Percentiles rank a stretch among this genome's conserved stretches.
Conservation (phyloP, 1,140 invertebrate genomes). For the Formica exsecta region DNA sequence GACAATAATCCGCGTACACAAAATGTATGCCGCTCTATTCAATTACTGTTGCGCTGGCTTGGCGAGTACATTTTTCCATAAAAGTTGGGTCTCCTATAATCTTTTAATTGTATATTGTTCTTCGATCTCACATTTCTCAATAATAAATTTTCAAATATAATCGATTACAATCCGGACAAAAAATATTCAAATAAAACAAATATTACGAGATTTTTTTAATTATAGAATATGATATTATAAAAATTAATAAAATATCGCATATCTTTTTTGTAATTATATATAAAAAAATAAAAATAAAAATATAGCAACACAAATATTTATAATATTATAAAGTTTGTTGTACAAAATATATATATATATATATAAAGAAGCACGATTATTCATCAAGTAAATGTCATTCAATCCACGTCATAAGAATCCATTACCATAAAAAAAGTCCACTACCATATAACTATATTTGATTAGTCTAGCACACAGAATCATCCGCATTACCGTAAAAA, state of each 20-base stretch:
- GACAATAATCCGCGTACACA: background rate
- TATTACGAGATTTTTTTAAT: constrained; percentile 2
- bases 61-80: background rate
- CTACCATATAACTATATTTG: background rate
- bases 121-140: background rate
- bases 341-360: background rate
- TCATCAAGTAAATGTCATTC: background rate
- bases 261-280: background rate
- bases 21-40: background rate
- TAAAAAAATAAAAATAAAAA: background rate
- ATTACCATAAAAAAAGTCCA: no score
- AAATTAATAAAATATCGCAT: constrained; percentile 27
- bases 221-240: constrained; percentile 5
- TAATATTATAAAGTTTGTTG: background rate
- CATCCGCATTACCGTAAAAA: background rate
- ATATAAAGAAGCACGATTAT: background rate
- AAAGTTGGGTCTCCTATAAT: background rate
- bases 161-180: background rate
- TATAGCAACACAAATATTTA: no score
- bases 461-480: constrained; percentile 12
- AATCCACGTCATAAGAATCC: background rate
- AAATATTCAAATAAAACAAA: background rate
- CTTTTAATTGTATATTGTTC: background rate
- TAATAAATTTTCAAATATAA: constrained; percentile 20
- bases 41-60: background rate